phyloP scores from a whole-genome alignment of 2,797 vertebrate genomes.

The Lophius americanus region DNA sequence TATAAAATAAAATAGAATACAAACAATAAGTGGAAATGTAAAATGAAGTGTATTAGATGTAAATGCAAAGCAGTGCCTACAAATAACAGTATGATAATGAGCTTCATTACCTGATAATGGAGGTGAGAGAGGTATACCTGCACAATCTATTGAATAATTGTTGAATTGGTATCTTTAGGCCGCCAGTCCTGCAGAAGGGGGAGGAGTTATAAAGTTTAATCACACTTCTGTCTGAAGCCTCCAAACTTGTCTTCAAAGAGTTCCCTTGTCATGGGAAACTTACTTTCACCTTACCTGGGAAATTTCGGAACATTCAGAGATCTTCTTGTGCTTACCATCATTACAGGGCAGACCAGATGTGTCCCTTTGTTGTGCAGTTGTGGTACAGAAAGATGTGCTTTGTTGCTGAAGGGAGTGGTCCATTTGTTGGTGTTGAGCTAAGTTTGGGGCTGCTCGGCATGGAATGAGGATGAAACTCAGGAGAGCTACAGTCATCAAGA shows the following conservation, averaged over 20 bases:
- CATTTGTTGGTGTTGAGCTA: conserved; percentile 52
- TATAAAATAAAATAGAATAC: too few species aligned
- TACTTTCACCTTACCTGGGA: conserved; percentile 34
- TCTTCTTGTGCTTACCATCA: conserved; percentile 29
- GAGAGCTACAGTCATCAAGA: conserved; percentile 13
- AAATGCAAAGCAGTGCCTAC: too few species aligned
- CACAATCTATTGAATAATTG: too few species aligned
- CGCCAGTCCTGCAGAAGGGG: too few species aligned
- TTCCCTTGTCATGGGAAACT: conserved; percentile 53
- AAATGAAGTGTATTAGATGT: too few species aligned
- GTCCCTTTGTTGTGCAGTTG: conserved; percentile 48
- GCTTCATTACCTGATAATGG: too few species aligned
- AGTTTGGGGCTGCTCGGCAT: conserved; percentile 32
- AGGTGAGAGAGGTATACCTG: too few species aligned
- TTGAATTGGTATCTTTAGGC: too few species aligned
- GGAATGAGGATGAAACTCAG: conserved; percentile 44
- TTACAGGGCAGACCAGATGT: conserved; percentile 36
- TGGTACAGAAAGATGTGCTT: conserved; percentile 54
- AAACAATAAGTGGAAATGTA: too few species aligned
- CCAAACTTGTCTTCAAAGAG: conserved; percentile 41
- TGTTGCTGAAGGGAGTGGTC: conserved; percentile 64
- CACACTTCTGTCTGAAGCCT: conserved; percentile 25
- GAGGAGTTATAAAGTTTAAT: conserved; percentile 2
- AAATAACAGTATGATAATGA: too few species aligned
- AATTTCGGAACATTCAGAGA: conserved; percentile 42